Evolutionary conservation across 2,888 invertebrate species (phyloP), one percentile per base, ranked within the genome.

Genomic region (Caenorhabditis japonica): DNA sequence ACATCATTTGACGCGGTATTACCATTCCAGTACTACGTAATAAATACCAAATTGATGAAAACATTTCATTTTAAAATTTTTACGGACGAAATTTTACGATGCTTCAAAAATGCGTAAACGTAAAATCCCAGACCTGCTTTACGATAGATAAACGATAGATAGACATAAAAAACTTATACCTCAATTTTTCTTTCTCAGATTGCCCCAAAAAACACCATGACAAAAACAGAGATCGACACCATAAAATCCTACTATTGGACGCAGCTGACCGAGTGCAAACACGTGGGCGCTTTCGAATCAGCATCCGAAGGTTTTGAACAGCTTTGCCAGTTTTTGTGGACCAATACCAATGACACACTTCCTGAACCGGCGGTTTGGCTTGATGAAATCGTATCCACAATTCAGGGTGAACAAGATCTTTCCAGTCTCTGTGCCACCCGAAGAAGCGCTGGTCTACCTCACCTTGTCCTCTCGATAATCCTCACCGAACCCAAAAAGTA

Each of bases 201-300:
- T 1, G 69, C 60, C 4, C 60, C 69, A 8, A 30, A 21, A 27
- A 15, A 27, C 3, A 15, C 60, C 0, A 17, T 69, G 2, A 17
- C 59, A 0, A 36, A 33, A 3, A 33, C 27, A 4, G 59, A 64
- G 36, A 51, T 73, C 30, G 49, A 59, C 15, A 47, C 19, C 13
- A 87, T 89, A 39, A 88, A 88, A 1, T 76, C 85, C 3, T 89
- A 87, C 79, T 88, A 88, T 52, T 85, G 87, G 75, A 76, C 79
- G 10, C 87, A 88, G 52, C 77, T 91, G 70, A 87, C 90, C 41
- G 89, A 90, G 69, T 93, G 94, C 0, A 94, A 94, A 88, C 97
- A 97, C 89, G 91, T 95, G 70, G 97, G 97, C 1, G 97, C 97
- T n/a, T 96, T 97, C 88, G 97, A 97, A 87, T 94, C 95, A 88